Conservation (phyloP, 1,140 invertebrate species). For the Aphis gossypii region DNA sequence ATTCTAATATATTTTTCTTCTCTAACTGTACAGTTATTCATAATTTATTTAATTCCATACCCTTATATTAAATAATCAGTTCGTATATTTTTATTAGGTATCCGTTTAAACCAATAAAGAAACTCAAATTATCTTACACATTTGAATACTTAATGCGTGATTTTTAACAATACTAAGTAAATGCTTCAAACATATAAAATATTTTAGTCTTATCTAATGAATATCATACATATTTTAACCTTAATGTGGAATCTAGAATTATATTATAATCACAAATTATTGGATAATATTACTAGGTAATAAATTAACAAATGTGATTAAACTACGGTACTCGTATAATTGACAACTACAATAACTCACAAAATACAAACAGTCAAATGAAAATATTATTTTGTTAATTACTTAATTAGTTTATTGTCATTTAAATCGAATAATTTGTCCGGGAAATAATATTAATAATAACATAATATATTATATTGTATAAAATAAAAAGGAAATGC, state of each 20-base stretch:
- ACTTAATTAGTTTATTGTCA: not conserved
- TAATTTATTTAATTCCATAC: not conserved
- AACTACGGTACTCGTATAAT: not conserved
- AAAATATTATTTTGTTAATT: not conserved
- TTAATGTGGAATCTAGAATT: not conserved
- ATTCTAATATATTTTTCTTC: not conserved
- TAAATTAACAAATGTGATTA: not conserved
- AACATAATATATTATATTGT: too few relatives aligned
- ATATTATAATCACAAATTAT: not conserved
- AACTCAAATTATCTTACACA: not conserved
- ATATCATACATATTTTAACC: not conserved
- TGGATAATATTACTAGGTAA: not conserved
- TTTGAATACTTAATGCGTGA: too few relatives aligned
- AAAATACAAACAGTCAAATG: not conserved
- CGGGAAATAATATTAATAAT: not conserved
- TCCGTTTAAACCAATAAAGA: not conserved
- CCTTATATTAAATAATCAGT: not conserved
- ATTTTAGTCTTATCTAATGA: not conserved
- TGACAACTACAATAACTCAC: not conserved
- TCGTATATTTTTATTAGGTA: not conserved
- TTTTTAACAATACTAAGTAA: not conserved
- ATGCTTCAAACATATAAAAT: not conserved
- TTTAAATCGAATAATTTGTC: not conserved
- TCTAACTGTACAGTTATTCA: not conserved
- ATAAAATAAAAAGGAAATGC: not conserved